Conservation (phyloP, 2,797 vertebrate genomes). For the Meriones psammophilus region DNA sequence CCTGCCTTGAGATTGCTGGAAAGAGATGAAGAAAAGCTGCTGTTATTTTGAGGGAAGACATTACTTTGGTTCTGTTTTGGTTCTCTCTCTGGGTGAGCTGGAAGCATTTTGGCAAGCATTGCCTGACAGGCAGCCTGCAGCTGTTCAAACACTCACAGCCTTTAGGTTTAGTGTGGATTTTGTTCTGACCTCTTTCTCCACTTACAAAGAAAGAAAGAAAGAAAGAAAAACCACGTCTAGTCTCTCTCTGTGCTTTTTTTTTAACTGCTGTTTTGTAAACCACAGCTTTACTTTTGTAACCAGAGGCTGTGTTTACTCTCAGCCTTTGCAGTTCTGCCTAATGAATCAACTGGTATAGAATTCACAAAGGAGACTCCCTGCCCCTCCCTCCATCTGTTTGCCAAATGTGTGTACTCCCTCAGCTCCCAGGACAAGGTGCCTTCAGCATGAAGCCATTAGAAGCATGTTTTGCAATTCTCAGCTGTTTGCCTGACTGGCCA, state of each 20-base stretch:
- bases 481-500: neutral
- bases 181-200: conserved; percentile 31
- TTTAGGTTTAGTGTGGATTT: conserved; percentile 64
- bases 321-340: conserved; percentile 75
- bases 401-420: conserved; percentile 76
- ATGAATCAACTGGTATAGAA: conserved; percentile 79
- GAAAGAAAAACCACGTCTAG: conserved; percentile 6
- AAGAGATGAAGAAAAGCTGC: conserved; percentile 15
- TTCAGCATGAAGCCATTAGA: conserved; percentile 40
- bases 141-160: conserved; percentile 75
- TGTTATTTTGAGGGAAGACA: neutral
- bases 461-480: neutral
- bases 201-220: neutral
- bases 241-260: neutral
- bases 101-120: conserved; percentile 36
- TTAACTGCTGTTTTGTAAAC: conserved; percentile 67
- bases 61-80: conserved; percentile 37
- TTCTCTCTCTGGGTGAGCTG: neutral
- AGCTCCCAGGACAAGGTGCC: neutral
- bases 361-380: conserved; percentile 68
- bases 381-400: conserved; percentile 76
- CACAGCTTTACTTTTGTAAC: conserved; percentile 68
- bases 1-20: conserved; percentile 10
- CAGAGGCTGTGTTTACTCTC: conserved; percentile 81
- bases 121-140: conserved; percentile 42